Percentiles rank a stretch among this genome's conserved stretches.
phyloP scores from a whole-genome alignment of 2,888 invertebrate species.

The Drosophila peninsularis region DNA sequence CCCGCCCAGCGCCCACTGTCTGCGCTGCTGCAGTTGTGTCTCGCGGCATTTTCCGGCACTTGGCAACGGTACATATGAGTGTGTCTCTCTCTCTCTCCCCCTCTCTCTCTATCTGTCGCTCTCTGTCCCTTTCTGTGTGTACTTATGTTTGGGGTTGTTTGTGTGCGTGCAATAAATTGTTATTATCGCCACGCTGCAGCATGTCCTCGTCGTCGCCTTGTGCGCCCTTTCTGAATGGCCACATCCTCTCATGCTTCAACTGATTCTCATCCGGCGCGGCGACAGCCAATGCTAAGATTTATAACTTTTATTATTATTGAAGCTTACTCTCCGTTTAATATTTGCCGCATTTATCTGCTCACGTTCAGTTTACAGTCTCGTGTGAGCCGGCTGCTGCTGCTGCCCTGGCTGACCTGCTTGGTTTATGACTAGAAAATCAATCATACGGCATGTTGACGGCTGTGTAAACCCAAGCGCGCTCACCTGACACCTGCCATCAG shows the following conservation, averaged over 20 bases:
- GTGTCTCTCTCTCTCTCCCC: slow-evolving; percentile 10
- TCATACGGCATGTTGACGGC: slow-evolving; percentile 70
- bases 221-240: slow-evolving; percentile 43
- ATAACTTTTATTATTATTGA: slow-evolving; percentile 83
- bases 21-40: slow-evolving; percentile 53
- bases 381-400: slow-evolving; percentile 20
- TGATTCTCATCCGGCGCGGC: slow-evolving; percentile 34
- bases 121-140: slow-evolving; percentile 26
- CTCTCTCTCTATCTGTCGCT: slow-evolving; percentile 7
- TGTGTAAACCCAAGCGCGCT: slow-evolving; percentile 32
- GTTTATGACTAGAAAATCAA: slow-evolving; percentile 73
- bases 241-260: slow-evolving; percentile 24
- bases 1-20: slow-evolving; percentile 13
- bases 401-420: slow-evolving; percentile 26
- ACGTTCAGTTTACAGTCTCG: slow-evolving; percentile 48
- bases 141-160: slow-evolving; percentile 31
- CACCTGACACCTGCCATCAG: slow-evolving; percentile 51
- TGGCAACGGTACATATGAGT: slow-evolving; percentile 59
- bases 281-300: slow-evolving; percentile 74
- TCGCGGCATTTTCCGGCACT: slow-evolving; percentile 74
- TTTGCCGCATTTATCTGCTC: slow-evolving; percentile 71
- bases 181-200: slow-evolving; percentile 83
- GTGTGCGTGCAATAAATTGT: slow-evolving; percentile 81
- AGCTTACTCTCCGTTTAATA: slow-evolving; percentile 77
- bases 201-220: slow-evolving; percentile 56